These are phyloP conservation scores for Petrophora chlorosata DNA, from an alignment of 2,888 invertebrate species.

Conservation along the genomic window DNA sequence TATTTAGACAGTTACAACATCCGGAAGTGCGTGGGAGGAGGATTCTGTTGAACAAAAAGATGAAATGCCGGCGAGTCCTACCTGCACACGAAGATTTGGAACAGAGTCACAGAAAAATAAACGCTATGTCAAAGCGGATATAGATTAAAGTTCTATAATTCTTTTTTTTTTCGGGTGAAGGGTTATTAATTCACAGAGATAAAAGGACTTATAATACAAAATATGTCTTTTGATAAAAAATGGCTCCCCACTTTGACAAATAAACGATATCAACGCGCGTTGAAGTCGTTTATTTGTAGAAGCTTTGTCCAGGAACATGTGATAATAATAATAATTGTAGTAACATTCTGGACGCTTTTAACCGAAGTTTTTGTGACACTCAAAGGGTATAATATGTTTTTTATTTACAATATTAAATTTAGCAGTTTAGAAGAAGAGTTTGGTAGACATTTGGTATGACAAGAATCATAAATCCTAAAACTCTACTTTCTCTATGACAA, in stretches of 20 bases:
- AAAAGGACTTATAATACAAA: constrained; percentile 27
- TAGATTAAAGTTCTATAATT: background rate
- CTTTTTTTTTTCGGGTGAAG: background rate
- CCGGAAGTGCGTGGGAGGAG: constrained; percentile 75
- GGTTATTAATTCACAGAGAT: constrained; percentile 28
- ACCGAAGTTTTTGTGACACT: too few relatives aligned
- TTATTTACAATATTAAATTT: too few relatives aligned
- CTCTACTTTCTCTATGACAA: too few relatives aligned
- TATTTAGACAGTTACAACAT: constrained; percentile 56
- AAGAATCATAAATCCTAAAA: too few relatives aligned
- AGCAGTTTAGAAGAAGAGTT: too few relatives aligned
- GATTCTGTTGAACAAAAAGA: constrained; percentile 63
- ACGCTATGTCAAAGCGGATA: background rate
- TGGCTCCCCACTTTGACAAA: constrained; percentile 29
- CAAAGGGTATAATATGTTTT: too few relatives aligned
- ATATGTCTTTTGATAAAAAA: constrained; percentile 23
- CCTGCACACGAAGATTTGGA: constrained; percentile 53
- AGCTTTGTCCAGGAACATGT: constrained; percentile 15
- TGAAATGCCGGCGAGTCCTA: constrained; percentile 69
- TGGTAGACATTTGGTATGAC: too few relatives aligned
- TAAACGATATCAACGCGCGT: constrained; percentile 24
- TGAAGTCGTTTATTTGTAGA: too few relatives aligned
- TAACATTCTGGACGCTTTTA: too few relatives aligned
- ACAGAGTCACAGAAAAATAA: constrained; percentile 7
- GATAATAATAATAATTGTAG: constrained; percentile 13